A percentile compares a stretch with the other conserved stretches of the same genome.
Evolutionary conservation across 2,797 vertebrate genomes (phyloP).

Genomic region (Melanotaenia maccullochi): DNA sequence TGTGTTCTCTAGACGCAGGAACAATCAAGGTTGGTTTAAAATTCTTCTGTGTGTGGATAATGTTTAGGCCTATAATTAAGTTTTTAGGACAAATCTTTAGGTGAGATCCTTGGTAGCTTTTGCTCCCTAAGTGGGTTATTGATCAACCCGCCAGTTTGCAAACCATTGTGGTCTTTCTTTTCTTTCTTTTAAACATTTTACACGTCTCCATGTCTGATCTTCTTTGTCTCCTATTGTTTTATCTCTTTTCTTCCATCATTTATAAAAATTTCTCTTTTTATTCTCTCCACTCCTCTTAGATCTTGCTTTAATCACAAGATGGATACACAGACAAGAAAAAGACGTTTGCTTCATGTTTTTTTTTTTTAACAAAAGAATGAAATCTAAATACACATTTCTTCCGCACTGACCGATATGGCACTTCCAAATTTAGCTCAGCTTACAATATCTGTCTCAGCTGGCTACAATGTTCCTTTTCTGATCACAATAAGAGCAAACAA

Average conservation of each 20-base stretch:
- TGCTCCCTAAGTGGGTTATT: constrained; percentile 62
- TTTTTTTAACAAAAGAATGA: constrained; percentile 69
- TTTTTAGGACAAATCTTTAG: constrained; percentile 66
- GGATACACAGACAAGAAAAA: constrained; percentile 40
- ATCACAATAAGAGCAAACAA: constrained; percentile 77
- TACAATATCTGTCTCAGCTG: constrained; percentile 66
- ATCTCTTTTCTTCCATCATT: constrained; percentile 20
- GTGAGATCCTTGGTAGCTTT: constrained; percentile 46
- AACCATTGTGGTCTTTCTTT: constrained; percentile 42
- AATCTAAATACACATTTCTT: constrained; percentile 72
- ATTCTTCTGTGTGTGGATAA: constrained; percentile 52
- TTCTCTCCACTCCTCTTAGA: constrained; percentile 33
- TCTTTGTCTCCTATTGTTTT: constrained; percentile 31
- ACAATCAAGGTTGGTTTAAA: constrained; percentile 73
- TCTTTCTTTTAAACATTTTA: constrained; percentile 24
- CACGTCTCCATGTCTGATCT: constrained; percentile 43
- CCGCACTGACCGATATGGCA: constrained; percentile 45
- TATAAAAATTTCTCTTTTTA: constrained; percentile 33
- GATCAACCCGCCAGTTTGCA: constrained; percentile 60
- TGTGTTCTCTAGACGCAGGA: constrained; percentile 62
- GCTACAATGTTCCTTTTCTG: constrained; percentile 63
- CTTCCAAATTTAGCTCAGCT: constrained; percentile 73
- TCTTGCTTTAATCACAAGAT: constrained; percentile 36
- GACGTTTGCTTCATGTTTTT: constrained; percentile 17
- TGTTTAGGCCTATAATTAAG: constrained; percentile 69